Base-by-base conservation (phyloP, 2,113 vertebrate genomes). In the Neodontobutis hainanensis region DNA sequence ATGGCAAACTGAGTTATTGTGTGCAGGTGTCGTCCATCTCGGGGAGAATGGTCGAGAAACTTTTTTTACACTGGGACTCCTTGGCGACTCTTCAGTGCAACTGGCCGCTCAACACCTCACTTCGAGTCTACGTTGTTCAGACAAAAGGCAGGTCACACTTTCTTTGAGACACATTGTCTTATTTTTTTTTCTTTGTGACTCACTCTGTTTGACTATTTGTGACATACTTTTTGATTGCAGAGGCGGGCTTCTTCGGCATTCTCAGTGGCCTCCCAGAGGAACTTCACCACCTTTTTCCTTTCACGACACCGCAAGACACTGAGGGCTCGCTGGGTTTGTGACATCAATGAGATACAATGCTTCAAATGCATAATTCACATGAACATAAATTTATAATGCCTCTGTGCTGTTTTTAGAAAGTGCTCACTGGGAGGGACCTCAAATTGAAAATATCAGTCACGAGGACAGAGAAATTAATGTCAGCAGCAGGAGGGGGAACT, bases 211-310 rank as follows among this genome's bases (percentile, higher is more conserved):
- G 2, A 42, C 6, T 45, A 5, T n/a, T 74, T 40, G 10, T 38
- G 6, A 10, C 32, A 14, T 35, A 55, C 48, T 45, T 45, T 85
- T 4, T 80, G 94, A 93, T 36, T 59, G 63, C 73, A 67, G 88
- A 80, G 8, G 27, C 47, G 10, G 95, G 95, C 14, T 97, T 98
- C 80, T 66, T 92, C 32, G 95, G 95, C 3, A 81, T 95, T 19
- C 91, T 92, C 60, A 82, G 84, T 0, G 88, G 93, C 4, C 81
- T 94, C 51, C 88, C 81, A 15, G 67, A 87, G 36, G 65, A 90
- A 5, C 44, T 97, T 0, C 77, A 74, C 5, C 63, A 62, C 5
- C 77, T 94, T 38, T 47, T 93, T 70, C 71, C 75, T 50, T 61
- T 81, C 15, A 68, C 10, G 36, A 40, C 38, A 19, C 59, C 63